phyloP scores from a whole-genome alignment of 2,888 invertebrate species.

The Calameuta pallipes region DNA sequence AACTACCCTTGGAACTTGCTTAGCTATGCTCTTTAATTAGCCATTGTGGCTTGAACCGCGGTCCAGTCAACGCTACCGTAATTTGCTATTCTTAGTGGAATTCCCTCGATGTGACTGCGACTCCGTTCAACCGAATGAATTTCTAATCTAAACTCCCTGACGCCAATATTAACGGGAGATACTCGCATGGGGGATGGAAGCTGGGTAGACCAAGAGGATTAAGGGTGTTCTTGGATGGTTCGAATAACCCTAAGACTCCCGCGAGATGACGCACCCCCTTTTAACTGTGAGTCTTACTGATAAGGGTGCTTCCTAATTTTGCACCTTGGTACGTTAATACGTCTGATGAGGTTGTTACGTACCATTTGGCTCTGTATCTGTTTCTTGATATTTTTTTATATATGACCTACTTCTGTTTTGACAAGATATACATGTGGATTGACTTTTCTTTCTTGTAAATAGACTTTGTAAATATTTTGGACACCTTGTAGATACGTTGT shows the following conservation, averaged over 20 bases:
- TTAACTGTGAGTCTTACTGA: background rate
- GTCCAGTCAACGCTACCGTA: slow-evolving; percentile 37
- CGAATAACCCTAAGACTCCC: background rate
- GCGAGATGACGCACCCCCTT: background rate
- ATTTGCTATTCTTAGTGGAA: slow-evolving; percentile 41
- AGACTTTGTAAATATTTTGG: no score
- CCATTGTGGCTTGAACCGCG: slow-evolving; percentile 39
- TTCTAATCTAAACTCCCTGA: slow-evolving; percentile 25
- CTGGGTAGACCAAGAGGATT: background rate
- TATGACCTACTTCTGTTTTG: background rate
- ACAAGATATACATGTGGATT: no score
- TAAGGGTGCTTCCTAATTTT: background rate
- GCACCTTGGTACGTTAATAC: background rate
- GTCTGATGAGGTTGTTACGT: background rate
- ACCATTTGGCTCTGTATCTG: background rate
- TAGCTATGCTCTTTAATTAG: slow-evolving; percentile 48
- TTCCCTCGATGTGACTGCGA: slow-evolving; percentile 25
- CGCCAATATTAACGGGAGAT: slow-evolving; percentile 16
- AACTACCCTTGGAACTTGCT: slow-evolving; percentile 24
- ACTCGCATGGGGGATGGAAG: background rate
- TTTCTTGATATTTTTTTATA: background rate
- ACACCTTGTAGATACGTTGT: no score
- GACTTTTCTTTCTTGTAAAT: background rate
- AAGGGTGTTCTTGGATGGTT: background rate
- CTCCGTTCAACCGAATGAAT: slow-evolving; percentile 7